Conservation (phyloP, 2,797 vertebrate species). For the Tolypeutes matacus region DNA sequence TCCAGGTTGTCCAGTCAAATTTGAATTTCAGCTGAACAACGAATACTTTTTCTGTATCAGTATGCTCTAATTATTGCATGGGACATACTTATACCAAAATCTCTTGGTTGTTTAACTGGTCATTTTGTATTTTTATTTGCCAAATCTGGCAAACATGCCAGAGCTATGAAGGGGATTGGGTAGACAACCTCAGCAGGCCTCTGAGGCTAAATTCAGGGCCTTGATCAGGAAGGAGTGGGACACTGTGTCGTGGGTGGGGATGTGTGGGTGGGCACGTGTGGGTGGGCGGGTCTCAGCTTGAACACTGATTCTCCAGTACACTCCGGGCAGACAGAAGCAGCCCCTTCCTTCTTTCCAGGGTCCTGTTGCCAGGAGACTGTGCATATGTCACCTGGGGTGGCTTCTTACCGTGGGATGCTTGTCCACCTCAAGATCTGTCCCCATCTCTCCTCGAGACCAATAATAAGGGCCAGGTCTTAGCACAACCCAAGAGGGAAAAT, state of each 20-base stretch:
- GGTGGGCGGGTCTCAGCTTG: neutral
- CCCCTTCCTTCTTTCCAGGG: too few species aligned
- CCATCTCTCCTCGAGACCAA: neutral
- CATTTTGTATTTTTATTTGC: neutral
- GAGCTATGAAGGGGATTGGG: too few species aligned
- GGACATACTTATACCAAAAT: neutral
- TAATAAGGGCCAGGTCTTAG: neutral
- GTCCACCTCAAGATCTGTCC: neutral
- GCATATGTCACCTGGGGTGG: too few species aligned
- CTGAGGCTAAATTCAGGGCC: neutral
- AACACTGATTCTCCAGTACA: neutral
- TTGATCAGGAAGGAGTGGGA: too few species aligned
- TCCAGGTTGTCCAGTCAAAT: neutral
- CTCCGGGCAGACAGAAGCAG: neutral
- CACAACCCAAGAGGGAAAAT: neutral
- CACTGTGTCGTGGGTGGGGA: neutral
- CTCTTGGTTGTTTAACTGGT: neutral
- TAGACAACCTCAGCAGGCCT: too few species aligned
- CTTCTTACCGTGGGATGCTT: accelerated
- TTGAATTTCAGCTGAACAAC: neutral
- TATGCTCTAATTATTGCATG: neutral
- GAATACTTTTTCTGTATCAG: neutral
- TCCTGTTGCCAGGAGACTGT: accelerated
- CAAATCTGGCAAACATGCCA: neutral
- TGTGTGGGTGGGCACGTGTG: too few species aligned